phyloP scores from a whole-genome alignment of 2,888 invertebrate species.

The Caenorhabditis afra region DNA sequence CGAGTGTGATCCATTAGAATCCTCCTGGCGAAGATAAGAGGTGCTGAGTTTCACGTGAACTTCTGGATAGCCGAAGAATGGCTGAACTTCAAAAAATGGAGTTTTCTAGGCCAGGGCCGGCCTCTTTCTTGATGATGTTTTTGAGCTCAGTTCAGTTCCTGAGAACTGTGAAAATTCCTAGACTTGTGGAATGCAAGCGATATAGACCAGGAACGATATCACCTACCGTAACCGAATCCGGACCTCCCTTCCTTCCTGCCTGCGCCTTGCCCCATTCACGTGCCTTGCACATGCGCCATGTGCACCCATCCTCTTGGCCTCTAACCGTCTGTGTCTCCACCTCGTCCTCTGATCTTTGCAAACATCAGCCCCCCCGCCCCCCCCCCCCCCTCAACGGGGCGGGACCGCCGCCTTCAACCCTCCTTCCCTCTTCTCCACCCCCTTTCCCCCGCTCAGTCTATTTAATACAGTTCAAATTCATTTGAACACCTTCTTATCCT shows the following conservation, averaged over 20 bases:
- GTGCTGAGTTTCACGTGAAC: no score
- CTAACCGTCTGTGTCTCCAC: slow-evolving; percentile 27
- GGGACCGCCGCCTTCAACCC: background rate
- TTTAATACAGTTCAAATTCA: slow-evolving; percentile 24
- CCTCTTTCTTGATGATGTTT: no score
- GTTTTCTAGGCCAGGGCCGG: no score
- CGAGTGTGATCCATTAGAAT: no score
- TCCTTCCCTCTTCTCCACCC: slow-evolving; percentile 17
- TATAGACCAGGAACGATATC: background rate
- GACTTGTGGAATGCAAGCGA: background rate
- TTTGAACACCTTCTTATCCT: background rate
- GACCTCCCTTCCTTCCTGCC: slow-evolving; percentile 1
- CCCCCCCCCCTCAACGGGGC: slow-evolving; percentile 5
- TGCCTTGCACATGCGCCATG: slow-evolving; percentile 16
- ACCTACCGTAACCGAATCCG: background rate
- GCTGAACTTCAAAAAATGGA: no score
- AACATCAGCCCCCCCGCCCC: slow-evolving; percentile 20
- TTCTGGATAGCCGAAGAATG: no score
- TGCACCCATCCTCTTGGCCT: slow-evolving; percentile 8
- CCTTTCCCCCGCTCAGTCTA: slow-evolving; percentile 18
- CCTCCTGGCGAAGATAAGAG: no score
- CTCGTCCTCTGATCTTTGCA: slow-evolving; percentile 46
- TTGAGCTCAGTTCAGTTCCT: no score
- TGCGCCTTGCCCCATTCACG: slow-evolving; percentile 19
- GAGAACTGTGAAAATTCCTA: no score